Evolutionary conservation across 1,140 invertebrate species (phyloP), one percentile per base, ranked within the genome.

Genomic region (Ruditapes philippinarum): DNA sequence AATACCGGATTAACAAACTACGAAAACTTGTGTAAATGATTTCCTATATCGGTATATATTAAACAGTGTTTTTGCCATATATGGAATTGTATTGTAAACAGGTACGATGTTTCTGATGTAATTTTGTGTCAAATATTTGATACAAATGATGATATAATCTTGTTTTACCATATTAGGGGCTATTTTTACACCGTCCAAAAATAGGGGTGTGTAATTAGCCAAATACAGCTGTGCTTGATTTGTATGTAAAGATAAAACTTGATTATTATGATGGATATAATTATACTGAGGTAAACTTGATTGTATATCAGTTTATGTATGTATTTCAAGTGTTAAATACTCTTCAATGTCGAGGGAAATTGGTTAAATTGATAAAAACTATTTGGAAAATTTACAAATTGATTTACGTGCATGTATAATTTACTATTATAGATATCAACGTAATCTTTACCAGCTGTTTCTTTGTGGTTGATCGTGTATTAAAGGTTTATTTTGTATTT

Each of bases 341-440:
- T n/a, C n/a, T 22, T 19, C 33, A 38, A 28, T 40, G 33, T 70
- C 33, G 65, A 65, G 11, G 5, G 42, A 45, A 45, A 45, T 45
- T 45, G 42, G 42, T 14, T 38, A 70, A 70, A 70, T 70, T 70
- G 65, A 70, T 70, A 70, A 38, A 70, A 70, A 70, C 65, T 70
- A 70, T 70, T 70, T 70, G 65, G 38, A 70, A 70, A 31, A 70
- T 70, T 70, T 38, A 38, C 65, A 70, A 70, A 70, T 70, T 70
- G 65, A 70, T 70, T 70, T 17, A 38, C 28, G 54, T 57, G 33
- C 5, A 36, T 19, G 14, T 12, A 31, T 60, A 65, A 33, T 65
- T 31, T 31, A 65, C 62, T 14, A 31, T 60, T 19, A 65, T 65
- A n/a, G 42, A 45, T 14, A 45, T 45, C 5, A 40, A 70, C 9